phyloP scores from a whole-genome alignment of 2,797 vertebrate genomes.

The Peromyscus aztecus region DNA sequence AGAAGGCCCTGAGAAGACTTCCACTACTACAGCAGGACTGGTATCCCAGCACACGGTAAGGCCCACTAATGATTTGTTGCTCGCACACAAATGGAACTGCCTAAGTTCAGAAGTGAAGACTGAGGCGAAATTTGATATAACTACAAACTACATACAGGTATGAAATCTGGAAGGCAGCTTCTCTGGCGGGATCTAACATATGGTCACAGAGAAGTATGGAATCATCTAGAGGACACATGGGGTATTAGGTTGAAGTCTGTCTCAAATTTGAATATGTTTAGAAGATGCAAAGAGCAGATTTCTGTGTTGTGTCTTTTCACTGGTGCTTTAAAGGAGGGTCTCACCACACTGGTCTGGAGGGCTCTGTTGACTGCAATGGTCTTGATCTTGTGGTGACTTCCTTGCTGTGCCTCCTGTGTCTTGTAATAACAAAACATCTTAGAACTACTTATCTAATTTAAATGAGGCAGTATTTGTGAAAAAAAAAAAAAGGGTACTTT shows the following conservation, averaged over 20 bases:
- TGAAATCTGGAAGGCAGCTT: background rate
- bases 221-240: background rate
- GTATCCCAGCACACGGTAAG: background rate
- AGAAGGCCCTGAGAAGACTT: background rate
- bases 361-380: background rate
- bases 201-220: background rate
- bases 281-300: slow-evolving; percentile 25
- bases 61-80: background rate
- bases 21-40: background rate
- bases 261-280: background rate
- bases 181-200: background rate
- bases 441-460: slow-evolving; percentile 60
- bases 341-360: background rate
- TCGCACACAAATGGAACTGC: background rate
- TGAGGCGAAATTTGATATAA: slow-evolving; percentile 24
- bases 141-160: background rate
- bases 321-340: background rate
- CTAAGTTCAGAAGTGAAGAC: background rate
- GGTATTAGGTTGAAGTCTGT: slow-evolving; percentile 18
- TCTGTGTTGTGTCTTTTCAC: background rate
- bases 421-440: background rate
- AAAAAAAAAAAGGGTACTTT: too few species aligned
- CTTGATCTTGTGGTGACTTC: background rate
- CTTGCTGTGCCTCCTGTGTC: background rate
- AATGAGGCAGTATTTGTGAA: background rate